A percentile compares a stretch with the other conserved stretches of the same genome.
phyloP scores from a whole-genome alignment of 2,797 vertebrate species.

The Hoplostethus atlanticus region DNA sequence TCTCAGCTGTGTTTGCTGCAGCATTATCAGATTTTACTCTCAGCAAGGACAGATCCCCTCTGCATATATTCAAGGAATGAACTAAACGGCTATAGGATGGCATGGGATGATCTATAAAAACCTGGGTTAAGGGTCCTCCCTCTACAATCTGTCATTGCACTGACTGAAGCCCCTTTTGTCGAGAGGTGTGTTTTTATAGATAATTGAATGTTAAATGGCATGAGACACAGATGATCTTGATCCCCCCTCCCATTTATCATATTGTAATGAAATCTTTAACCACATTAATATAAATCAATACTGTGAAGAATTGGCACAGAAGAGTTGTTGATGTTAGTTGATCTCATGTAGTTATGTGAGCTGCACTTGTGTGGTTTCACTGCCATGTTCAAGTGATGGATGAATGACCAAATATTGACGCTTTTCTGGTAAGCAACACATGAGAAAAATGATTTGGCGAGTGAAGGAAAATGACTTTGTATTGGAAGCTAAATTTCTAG shows the following conservation, averaged over 20 bases:
- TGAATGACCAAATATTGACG: not conserved
- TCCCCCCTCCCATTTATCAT: constrained; percentile 27
- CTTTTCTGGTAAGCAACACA: not conserved
- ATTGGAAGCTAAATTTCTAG: not conserved
- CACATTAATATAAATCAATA: constrained; percentile 64
- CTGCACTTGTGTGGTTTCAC: constrained; percentile 11
- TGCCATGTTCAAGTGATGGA: constrained; percentile 1
- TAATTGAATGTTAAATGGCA: constrained; percentile 77
- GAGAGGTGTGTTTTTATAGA: constrained; percentile 68
- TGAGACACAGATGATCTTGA: constrained; percentile 48
- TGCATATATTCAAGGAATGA: constrained; percentile 81
- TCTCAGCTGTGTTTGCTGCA: constrained; percentile 81
- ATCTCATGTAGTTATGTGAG: constrained; percentile 18
- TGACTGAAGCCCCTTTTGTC: constrained; percentile 49
- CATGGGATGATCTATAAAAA: constrained; percentile 73
- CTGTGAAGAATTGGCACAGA: constrained; percentile 28
- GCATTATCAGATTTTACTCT: constrained; percentile 84
- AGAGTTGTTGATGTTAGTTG: constrained; percentile 23
- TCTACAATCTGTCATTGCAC: constrained; percentile 65
- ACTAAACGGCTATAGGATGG: constrained; percentile 72
- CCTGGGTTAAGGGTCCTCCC: constrained; percentile 60
- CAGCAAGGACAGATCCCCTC: constrained; percentile 81
- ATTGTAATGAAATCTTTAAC: constrained; percentile 34
- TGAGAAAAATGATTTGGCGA: not conserved
- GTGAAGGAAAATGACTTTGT: not conserved